phyloP scores from a whole-genome alignment of 2,888 invertebrate species.

The Melinaea marsaeus region DNA sequence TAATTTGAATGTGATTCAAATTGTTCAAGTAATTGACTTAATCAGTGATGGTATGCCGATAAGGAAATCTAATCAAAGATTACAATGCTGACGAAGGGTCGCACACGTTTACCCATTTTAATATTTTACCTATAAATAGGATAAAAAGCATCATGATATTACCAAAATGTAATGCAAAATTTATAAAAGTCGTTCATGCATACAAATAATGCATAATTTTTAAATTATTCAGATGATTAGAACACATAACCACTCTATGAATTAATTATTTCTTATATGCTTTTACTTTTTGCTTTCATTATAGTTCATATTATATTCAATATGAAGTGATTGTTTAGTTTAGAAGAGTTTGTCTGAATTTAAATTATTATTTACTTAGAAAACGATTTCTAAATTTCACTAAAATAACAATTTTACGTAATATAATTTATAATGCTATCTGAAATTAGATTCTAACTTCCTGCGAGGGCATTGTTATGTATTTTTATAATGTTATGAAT shows the following conservation, averaged over 20 bases:
- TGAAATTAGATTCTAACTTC: constrained; percentile 12
- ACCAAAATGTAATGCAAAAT: too few relatives aligned
- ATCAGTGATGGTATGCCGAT: constrained; percentile 11
- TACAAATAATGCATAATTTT: too few relatives aligned
- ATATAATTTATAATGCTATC: background rate
- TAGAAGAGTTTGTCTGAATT: too few relatives aligned
- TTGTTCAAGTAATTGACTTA: background rate
- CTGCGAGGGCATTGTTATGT: constrained; percentile 9
- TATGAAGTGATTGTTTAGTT: too few relatives aligned
- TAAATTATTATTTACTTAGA: too few relatives aligned
- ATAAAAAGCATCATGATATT: background rate
- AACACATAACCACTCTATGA: too few relatives aligned
- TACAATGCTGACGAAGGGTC: background rate
- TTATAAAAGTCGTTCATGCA: too few relatives aligned
- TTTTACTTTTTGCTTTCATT: too few relatives aligned
- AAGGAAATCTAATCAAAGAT: constrained; percentile 17
- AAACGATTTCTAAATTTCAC: background rate
- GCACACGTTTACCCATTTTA: background rate
- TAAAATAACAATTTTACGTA: background rate
- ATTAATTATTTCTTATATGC: too few relatives aligned
- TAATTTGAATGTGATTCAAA: background rate
- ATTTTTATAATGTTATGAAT: constrained; percentile 9
- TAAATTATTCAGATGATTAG: too few relatives aligned
- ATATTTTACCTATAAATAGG: background rate
- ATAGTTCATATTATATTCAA: too few relatives aligned